A percentile compares a stretch with the other conserved stretches of the same genome.
These are phyloP conservation scores for Tetheella fluctuosa DNA, from an alignment of 2,888 invertebrate genomes.

Conservation along the genomic window DNA sequence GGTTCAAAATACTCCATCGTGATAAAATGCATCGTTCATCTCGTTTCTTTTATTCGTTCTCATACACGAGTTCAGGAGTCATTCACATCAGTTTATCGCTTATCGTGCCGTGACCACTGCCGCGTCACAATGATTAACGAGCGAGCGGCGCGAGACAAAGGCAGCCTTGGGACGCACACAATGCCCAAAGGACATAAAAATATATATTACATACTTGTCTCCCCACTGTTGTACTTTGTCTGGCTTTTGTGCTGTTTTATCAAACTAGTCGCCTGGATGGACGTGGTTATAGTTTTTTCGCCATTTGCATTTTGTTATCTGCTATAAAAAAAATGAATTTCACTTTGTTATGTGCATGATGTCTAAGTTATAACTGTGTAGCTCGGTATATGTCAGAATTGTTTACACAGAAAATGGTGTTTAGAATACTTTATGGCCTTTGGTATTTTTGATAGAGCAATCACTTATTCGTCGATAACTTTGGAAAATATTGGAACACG, in stretches of 20 bases:
- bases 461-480: conserved; percentile 14
- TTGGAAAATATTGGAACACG: conserved; percentile 10
- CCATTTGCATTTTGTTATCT: conserved; percentile 18
- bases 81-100: conserved; percentile 41
- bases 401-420: background rate
- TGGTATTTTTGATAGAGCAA: conserved; percentile 12
- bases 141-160: conserved; percentile 52
- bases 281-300: background rate
- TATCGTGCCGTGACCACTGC: conserved; percentile 55
- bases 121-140: conserved; percentile 64
- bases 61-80: background rate
- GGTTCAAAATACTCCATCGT: background rate
- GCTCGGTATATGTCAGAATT: background rate
- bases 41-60: conserved; percentile 3
- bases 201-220: conserved; percentile 52
- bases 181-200: conserved; percentile 38
- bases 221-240: conserved; percentile 49
- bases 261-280: conserved; percentile 32
- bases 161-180: conserved; percentile 43
- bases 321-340: background rate
- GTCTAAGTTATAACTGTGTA: background rate
- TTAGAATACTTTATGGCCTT: background rate
- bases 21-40: background rate
- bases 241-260: conserved; percentile 46
- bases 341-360: background rate